Base-by-base conservation (phyloP, 30 jellyfish, hydroid and myxozoan genomes). In the Mastigias papua region DNA sequence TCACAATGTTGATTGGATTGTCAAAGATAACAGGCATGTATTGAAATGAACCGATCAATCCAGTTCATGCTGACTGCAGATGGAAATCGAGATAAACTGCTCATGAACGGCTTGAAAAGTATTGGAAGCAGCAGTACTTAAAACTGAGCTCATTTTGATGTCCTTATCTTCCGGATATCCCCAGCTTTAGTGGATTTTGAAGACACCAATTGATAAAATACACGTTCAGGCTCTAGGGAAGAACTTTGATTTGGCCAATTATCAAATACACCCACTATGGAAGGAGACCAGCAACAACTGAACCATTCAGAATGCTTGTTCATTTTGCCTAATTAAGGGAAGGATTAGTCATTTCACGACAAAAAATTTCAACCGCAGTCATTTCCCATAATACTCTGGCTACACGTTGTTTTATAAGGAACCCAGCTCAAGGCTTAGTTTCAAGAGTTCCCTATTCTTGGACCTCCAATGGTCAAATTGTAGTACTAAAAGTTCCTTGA, bases 151-250 rank as follows among this genome's bases (percentile, higher is more conserved):
- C 17, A 54, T 16, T 46, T 10, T 16, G 25, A 54, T 54, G 67
- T 21, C 23, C 17, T 54, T 54, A 54, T 54, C 67, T 54, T 54
- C 67, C 67, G 67, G 67, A 54, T 54, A 54, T 54, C 67, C 67
- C 25, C 3, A 0, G 67, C 23, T 54, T 2, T 54, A 54, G 25
- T 21, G 67, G 67, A 54, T 54, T 54, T 54, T 54, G 54, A 42
- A 15, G 13, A 42, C 13, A 42, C 13, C 0, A 4, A 8, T 4
- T 0, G 0, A 42, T 42, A 42, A 42, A 42, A 42, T 15, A 15
- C 13, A 4, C 54, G 54, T 42, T 0, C 0, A 4, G 54, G 13
- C 54, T 4, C 54, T 15, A 42, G 7, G 54, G 7, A 4, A 8
- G 13, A 0, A 8, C 13, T 42, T 15, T 42, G 13, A 42, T 4